Percentiles rank a stretch among this genome's conserved stretches.
Evolutionary conservation across 2,797 vertebrate species (phyloP).

Genomic region (Acanthornis magna): DNA sequence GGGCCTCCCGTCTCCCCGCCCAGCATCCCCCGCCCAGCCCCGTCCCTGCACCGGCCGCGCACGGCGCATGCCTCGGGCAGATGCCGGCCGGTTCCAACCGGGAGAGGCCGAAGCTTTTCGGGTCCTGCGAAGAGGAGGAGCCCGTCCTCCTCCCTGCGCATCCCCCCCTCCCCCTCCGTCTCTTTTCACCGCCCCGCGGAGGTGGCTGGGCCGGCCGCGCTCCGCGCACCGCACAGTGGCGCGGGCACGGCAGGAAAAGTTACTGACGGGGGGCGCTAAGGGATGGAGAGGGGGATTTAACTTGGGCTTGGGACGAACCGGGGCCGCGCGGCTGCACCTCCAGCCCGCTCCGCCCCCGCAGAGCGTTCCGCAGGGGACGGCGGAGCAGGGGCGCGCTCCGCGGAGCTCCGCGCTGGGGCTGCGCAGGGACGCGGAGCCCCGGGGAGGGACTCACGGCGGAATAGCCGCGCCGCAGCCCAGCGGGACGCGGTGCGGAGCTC

Average conservation of each 20-base stretch:
- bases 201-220: not conserved
- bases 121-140: constrained; percentile 15
- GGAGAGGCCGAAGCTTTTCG: constrained; percentile 25
- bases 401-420: not conserved
- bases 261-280: not conserved
- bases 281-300: not conserved
- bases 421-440: not conserved
- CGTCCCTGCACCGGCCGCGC: constrained; percentile 32
- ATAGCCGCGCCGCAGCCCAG: not conserved
- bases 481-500: not conserved
- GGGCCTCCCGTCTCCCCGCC: not conserved
- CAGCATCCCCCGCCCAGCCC: constrained; percentile 4
- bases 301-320: not conserved
- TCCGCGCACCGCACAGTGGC: not conserved
- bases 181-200: not conserved
- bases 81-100: constrained; percentile 50
- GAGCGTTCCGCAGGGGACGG: not conserved
- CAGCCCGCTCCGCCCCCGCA: not conserved
- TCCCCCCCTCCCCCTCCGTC: not conserved
- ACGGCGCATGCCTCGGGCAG: constrained; percentile 55
- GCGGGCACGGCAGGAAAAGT: not conserved
- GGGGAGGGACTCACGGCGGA: not conserved
- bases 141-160: not conserved
- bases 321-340: not conserved
- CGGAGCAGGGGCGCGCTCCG: not conserved